phyloP scores from a whole-genome alignment of 1,140 invertebrate species.

The Brachionus angularis region DNA sequence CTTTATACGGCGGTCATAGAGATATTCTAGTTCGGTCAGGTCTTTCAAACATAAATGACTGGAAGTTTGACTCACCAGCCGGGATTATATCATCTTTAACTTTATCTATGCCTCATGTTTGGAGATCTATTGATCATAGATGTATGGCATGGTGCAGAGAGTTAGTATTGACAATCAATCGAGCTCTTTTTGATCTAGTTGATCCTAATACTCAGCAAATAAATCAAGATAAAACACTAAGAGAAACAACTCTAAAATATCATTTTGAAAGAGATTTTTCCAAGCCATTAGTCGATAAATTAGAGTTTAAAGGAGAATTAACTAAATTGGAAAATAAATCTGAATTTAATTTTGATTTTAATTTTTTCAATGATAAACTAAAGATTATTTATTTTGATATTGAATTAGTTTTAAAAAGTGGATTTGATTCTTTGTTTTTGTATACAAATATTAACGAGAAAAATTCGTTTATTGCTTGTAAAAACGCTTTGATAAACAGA shows the following conservation, averaged over 20 bases:
- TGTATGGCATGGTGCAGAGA: slow-evolving; percentile 45
- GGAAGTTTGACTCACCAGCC: not conserved
- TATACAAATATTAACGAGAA: slow-evolving; percentile 27
- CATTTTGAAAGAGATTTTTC: slow-evolving; percentile 7
- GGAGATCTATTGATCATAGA: slow-evolving; percentile 43
- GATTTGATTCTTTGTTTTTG: slow-evolving; percentile 35
- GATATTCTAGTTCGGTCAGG: slow-evolving; percentile 29
- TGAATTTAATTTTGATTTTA: not conserved
- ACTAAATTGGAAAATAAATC: not conserved
- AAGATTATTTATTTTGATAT: not conserved
- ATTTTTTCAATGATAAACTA: not conserved
- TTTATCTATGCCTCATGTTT: slow-evolving; percentile 25
- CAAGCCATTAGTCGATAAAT: not conserved
- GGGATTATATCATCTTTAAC: slow-evolving; percentile 17
- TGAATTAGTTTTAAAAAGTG: not conserved
- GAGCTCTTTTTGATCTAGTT: slow-evolving; percentile 35
- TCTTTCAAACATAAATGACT: slow-evolving; percentile 11
- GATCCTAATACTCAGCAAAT: slow-evolving; percentile 15
- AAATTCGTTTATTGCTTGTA: not conserved
- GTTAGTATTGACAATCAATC: slow-evolving; percentile 24
- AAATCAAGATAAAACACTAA: not conserved
- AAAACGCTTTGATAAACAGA: not conserved
- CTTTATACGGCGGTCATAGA: slow-evolving; percentile 17
- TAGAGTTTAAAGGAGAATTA: not conserved
- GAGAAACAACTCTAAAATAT: not conserved